Percentiles rank a stretch among this genome's conserved stretches.
These are phyloP conservation scores for Lucilia cuprina DNA, from an alignment of 1,140 invertebrate species.

Conservation along the genomic window DNA sequence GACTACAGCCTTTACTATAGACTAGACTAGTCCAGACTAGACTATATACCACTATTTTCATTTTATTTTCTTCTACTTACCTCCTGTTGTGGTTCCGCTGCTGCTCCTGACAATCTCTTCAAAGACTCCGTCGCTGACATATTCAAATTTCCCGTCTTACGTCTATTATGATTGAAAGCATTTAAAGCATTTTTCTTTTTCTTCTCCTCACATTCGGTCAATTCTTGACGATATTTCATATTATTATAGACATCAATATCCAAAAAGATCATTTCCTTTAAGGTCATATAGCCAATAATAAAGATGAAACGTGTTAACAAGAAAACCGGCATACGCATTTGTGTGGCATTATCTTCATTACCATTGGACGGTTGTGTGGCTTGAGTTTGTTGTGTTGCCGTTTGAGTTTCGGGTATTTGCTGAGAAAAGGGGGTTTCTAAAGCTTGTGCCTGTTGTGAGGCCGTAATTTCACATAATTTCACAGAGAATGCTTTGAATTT, in stretches of 20 bases:
- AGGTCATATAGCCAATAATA: slow-evolving; percentile 74
- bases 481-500: slow-evolving; percentile 47
- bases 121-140: slow-evolving; percentile 56
- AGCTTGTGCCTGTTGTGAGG: slow-evolving; percentile 36
- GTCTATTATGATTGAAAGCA: slow-evolving; percentile 56
- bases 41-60: too few relatives aligned
- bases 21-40: too few relatives aligned
- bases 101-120: slow-evolving; percentile 50
- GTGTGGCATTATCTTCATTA: slow-evolving; percentile 18
- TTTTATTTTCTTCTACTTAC: slow-evolving; percentile 5
- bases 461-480: slow-evolving; percentile 18
- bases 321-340: slow-evolving; percentile 56
- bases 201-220: slow-evolving; percentile 65
- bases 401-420: slow-evolving; percentile 40
- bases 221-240: slow-evolving; percentile 67
- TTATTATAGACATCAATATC: slow-evolving; percentile 80
- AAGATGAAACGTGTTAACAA: slow-evolving; percentile 73
- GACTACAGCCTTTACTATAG: too few relatives aligned
- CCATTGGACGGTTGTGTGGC: neutral
- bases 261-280: slow-evolving; percentile 79
- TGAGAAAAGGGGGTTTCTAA: slow-evolving; percentile 50
- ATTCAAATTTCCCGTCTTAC: slow-evolving; percentile 51
- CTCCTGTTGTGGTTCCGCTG: slow-evolving; percentile 60
- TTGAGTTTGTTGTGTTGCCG: slow-evolving; percentile 16
- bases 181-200: slow-evolving; percentile 61